phyloP scores from a whole-genome alignment of 2,888 invertebrate genomes.

The Protonemura montana region DNA sequence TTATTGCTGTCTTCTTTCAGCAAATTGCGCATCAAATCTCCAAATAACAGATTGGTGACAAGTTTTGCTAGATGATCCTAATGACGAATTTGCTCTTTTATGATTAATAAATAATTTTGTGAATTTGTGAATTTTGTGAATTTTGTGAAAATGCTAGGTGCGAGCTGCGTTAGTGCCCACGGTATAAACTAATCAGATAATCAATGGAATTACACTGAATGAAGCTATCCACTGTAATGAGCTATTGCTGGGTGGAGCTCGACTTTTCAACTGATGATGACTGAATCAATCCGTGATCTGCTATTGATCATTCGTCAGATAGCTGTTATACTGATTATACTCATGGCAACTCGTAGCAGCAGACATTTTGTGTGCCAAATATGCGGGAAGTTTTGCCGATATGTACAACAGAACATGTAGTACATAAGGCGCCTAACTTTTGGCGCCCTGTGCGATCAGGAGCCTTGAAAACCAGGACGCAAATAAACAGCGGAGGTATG shows the following conservation, averaged over 20 bases:
- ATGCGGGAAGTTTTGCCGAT: no score
- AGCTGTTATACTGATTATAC: not conserved
- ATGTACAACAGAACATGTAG: no score
- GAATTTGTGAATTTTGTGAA: no score
- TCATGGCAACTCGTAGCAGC: no score
- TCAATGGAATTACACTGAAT: not conserved
- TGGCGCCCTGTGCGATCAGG: no score
- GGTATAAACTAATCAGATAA: not conserved
- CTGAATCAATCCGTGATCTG: not conserved
- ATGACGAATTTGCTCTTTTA: not conserved
- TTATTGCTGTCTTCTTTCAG: not conserved
- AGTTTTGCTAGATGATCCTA: not conserved
- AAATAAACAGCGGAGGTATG: no score
- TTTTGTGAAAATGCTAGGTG: no score
- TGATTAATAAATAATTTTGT: no score
- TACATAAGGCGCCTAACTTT: no score
- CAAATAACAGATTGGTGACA: not conserved
- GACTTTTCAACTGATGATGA: not conserved
- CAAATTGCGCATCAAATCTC: not conserved
- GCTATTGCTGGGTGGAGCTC: not conserved
- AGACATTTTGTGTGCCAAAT: no score
- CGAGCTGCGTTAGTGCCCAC: no score
- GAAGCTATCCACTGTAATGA: not conserved
- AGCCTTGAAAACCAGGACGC: no score
- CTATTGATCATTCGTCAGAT: not conserved